Evolutionary conservation across 2,113 vertebrate species (phyloP).

Genomic region (Parotia lawesii): DNA sequence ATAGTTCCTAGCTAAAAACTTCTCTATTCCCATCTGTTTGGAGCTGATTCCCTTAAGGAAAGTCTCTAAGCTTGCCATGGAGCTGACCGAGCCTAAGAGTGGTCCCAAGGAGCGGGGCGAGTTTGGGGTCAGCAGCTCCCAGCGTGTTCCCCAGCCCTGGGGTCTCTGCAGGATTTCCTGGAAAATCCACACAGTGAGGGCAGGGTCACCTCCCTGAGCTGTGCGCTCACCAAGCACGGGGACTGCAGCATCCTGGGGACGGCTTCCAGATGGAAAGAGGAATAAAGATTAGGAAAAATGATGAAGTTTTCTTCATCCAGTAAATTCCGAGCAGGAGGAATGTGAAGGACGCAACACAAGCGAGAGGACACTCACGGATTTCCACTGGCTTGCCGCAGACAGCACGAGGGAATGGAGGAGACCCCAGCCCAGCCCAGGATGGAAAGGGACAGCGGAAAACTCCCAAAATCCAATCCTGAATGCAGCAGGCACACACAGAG

Average conservation of each 20-base stretch:
- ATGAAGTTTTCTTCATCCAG: not conserved
- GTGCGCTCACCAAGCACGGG: rapidly evolving
- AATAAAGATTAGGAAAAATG: not conserved
- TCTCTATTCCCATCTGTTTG: not conserved
- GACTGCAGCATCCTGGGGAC: not conserved
- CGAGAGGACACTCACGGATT: rapidly evolving
- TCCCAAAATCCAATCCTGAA: not conserved
- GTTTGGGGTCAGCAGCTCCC: not conserved
- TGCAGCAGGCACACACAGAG: not conserved
- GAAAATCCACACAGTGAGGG: not conserved
- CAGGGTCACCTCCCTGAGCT: not conserved
- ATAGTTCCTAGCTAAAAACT: not conserved
- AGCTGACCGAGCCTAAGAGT: not conserved
- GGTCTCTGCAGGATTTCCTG: not conserved
- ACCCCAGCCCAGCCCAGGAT: not conserved
- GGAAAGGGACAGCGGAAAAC: not conserved
- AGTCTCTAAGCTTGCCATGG: not conserved
- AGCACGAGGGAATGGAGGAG: not conserved
- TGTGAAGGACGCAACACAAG: not conserved
- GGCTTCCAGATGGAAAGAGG: not conserved
- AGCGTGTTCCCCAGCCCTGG: not conserved
- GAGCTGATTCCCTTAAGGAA: not conserved
- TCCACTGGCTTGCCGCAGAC: not conserved
- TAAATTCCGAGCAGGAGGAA: not conserved
- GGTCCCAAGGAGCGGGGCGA: not conserved